Evolutionary conservation across 2,888 invertebrate genomes (phyloP).

Genomic region (Himalopsyche tibetana): DNA sequence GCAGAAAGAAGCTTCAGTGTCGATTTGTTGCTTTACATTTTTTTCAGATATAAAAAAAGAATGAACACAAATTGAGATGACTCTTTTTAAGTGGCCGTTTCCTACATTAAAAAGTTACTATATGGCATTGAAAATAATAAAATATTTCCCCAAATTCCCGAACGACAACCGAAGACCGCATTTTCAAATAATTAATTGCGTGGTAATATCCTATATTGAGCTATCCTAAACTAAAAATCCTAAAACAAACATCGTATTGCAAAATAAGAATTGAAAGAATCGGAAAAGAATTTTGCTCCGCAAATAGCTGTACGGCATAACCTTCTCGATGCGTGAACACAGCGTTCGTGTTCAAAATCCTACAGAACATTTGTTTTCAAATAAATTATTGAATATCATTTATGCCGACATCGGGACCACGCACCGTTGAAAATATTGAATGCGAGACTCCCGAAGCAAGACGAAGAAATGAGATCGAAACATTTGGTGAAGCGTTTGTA

Average conservation of each 20-base stretch:
- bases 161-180: not conserved
- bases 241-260: not conserved
- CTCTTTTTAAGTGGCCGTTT: too few species aligned
- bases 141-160: constrained; percentile 7
- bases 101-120: not conserved
- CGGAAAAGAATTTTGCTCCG: too few species aligned
- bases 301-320: too few species aligned
- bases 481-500: too few species aligned
- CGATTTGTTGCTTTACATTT: too few species aligned
- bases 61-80: not conserved
- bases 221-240: constrained; percentile 38
- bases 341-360: not conserved
- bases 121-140: constrained; percentile 1
- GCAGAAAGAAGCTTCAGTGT: too few species aligned
- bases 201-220: constrained; percentile 32
- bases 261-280: not conserved
- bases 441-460: too few species aligned
- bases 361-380: not conserved
- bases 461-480: too few species aligned
- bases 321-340: too few species aligned
- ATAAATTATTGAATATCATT: not conserved
- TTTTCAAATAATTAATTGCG: constrained; percentile 7
- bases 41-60: not conserved
- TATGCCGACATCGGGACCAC: not conserved
- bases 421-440: too few species aligned